Conservation (phyloP, 2,113 vertebrate species). For the Cheilinus undulatus region DNA sequence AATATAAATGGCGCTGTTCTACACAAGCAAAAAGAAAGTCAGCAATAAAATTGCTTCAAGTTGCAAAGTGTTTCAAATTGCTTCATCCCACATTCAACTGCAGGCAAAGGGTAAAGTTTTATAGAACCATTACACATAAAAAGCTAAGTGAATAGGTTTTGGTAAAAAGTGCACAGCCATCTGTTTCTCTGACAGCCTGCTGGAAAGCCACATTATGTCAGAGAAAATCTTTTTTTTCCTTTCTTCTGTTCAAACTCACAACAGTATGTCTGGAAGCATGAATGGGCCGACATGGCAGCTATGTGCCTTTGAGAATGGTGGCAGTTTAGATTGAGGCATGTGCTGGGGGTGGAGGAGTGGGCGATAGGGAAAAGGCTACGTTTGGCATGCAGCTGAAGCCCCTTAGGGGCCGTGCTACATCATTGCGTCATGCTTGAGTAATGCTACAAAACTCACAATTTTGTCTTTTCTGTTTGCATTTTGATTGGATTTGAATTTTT, state of each 20-base stretch:
- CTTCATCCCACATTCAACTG: conserved; percentile 5
- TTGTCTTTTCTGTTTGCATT: conserved; percentile 16
- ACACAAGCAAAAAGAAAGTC: neutral
- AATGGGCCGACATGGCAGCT: conserved; percentile 3
- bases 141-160: conserved; percentile 24
- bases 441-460: conserved; percentile 29
- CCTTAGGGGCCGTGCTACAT: conserved; percentile 33
- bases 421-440: conserved; percentile 48
- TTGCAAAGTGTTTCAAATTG: too few species aligned
- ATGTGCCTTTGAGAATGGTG: conserved; percentile 7
- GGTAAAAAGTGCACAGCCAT: conserved; percentile 7
- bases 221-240: neutral
- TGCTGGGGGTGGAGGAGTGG: conserved; percentile 29
- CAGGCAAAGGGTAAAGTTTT: neutral
- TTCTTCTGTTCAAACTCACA: conserved; percentile 9
- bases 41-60: too few species aligned
- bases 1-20: neutral
- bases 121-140: neutral
- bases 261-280: conserved; percentile 16
- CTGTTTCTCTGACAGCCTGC: conserved; percentile 1
- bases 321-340: conserved; percentile 24
- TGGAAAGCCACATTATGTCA: conserved; percentile 7
- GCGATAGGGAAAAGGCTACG: conserved; percentile 61
- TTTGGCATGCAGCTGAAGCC: conserved; percentile 70
- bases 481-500: neutral